Evolutionary conservation across 2,113 vertebrate genomes (phyloP).

Genomic region (Brachypteracias leptosomus): DNA sequence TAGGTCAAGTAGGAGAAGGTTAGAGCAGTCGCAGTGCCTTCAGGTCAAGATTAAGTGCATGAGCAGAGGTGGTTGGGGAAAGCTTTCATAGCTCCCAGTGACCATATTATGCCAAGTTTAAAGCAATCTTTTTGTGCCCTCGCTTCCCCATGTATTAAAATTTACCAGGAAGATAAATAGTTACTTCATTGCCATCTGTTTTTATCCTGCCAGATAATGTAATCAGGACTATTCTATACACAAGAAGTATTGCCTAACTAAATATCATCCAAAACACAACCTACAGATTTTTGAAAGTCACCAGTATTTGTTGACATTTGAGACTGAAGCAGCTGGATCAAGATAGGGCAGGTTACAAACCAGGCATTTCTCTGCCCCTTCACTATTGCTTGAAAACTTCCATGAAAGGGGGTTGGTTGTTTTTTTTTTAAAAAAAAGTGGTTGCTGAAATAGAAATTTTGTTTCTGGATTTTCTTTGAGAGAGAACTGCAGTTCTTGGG

Average conservation of each 20-base stretch:
- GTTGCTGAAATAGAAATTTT: not conserved
- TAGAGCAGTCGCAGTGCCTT: not conserved
- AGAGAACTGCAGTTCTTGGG: not conserved
- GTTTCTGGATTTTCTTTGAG: not conserved
- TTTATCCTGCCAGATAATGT: constrained; percentile 36
- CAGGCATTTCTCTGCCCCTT: not conserved
- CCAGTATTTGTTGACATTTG: not conserved
- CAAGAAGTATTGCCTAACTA: not conserved
- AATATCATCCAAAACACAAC: constrained; percentile 22
- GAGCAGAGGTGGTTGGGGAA: not conserved
- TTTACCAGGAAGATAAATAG: constrained; percentile 21
- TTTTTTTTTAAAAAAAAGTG: not conserved
- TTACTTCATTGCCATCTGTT: constrained; percentile 43
- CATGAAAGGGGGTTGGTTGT: not conserved
- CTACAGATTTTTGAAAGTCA: not conserved
- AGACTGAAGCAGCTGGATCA: not conserved
- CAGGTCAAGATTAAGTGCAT: not conserved
- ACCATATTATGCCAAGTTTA: not conserved
- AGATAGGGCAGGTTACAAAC: not conserved
- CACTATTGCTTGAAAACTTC: not conserved
- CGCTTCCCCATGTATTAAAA: not conserved
- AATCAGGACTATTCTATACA: constrained; percentile 42
- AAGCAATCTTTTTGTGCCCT: not conserved
- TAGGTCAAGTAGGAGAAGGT: not conserved
- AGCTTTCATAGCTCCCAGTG: not conserved